These are phyloP conservation scores for Choreutis nemorana DNA, from an alignment of 2,888 invertebrate genomes.

Conservation along the genomic window DNA sequence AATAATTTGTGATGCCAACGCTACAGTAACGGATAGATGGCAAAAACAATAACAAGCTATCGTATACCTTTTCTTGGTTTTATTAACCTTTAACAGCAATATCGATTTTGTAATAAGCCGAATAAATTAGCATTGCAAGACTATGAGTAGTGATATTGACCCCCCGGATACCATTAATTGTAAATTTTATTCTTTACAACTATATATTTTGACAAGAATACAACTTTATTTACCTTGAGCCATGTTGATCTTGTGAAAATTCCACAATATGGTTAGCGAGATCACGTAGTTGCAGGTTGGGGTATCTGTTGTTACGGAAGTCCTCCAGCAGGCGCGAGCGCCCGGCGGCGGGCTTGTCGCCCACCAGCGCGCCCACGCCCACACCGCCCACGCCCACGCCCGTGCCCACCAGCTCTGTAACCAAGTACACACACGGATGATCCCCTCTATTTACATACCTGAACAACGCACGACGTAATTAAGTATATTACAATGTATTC, in stretches of 20 bases:
- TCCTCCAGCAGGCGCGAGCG: constrained; percentile 94
- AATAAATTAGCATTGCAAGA: too few species aligned
- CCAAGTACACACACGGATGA: too few species aligned
- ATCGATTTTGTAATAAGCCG: too few species aligned
- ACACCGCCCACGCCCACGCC: constrained; percentile 20
- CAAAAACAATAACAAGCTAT: too few species aligned
- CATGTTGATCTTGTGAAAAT: constrained; percentile 99
- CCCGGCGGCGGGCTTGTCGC: constrained; percentile 68
- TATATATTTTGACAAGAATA: constrained; percentile 2
- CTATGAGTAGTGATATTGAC: too few species aligned
- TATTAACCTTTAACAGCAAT: too few species aligned
- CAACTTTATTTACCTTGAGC: constrained; percentile 83
- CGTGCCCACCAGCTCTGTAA: constrained; percentile 15
- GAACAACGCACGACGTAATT: too few species aligned
- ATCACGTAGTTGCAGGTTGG: constrained; percentile 90
- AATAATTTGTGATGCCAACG: too few species aligned
- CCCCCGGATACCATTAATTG: neutral
- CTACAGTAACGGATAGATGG: too few species aligned
- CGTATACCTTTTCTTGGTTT: too few species aligned
- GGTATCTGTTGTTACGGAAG: constrained; percentile 90
- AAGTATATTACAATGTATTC: too few species aligned
- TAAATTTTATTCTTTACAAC: neutral
- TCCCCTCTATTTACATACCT: too few species aligned
- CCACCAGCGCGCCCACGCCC: constrained; percentile 36
- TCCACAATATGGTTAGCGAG: constrained; percentile 98